These are phyloP conservation scores for Apeira syringaria DNA, from an alignment of 2,888 invertebrate genomes.

Conservation along the genomic window DNA sequence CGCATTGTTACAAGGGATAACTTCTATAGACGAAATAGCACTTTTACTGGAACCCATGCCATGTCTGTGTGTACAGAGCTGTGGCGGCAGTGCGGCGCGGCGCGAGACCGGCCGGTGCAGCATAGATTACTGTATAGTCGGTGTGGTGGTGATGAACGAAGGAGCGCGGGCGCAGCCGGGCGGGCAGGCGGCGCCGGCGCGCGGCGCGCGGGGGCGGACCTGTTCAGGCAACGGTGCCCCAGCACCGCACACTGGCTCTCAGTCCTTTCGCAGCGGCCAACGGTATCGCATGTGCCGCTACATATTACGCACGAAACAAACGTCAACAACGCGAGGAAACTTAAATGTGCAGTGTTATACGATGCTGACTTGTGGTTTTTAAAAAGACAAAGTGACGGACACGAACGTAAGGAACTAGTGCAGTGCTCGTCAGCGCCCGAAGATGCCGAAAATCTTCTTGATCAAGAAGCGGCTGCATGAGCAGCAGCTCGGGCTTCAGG, in stretches of 20 bases:
- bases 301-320: slow-evolving; percentile 68
- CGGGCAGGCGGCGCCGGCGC: slow-evolving; percentile 59
- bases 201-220: slow-evolving; percentile 77
- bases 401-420: slow-evolving; percentile 72
- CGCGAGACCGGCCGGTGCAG: slow-evolving; percentile 27
- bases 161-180: slow-evolving; percentile 59
- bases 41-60: slow-evolving; percentile 76
- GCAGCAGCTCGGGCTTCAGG: slow-evolving; percentile 93
- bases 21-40: slow-evolving; percentile 64
- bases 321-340: slow-evolving; percentile 72
- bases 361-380: slow-evolving; percentile 73
- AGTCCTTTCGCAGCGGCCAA: slow-evolving; percentile 81
- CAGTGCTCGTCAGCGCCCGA: slow-evolving; percentile 60
- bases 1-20: slow-evolving; percentile 36
- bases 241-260: slow-evolving; percentile 74
- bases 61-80: slow-evolving; percentile 45
- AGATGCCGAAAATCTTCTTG: slow-evolving; percentile 96
- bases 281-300: slow-evolving; percentile 81
- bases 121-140: slow-evolving; percentile 25
- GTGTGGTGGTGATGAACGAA: slow-evolving; percentile 33
- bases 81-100: slow-evolving; percentile 34
- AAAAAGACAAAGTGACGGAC: slow-evolving; percentile 70
- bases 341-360: slow-evolving; percentile 76
- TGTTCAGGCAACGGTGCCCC: slow-evolving; percentile 80
- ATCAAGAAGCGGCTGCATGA: slow-evolving; percentile 95